A percentile compares a stretch with the other conserved stretches of the same genome.
Conservation (phyloP, 92 coral and sea anemone species). For the Bergia sp. region DNA sequence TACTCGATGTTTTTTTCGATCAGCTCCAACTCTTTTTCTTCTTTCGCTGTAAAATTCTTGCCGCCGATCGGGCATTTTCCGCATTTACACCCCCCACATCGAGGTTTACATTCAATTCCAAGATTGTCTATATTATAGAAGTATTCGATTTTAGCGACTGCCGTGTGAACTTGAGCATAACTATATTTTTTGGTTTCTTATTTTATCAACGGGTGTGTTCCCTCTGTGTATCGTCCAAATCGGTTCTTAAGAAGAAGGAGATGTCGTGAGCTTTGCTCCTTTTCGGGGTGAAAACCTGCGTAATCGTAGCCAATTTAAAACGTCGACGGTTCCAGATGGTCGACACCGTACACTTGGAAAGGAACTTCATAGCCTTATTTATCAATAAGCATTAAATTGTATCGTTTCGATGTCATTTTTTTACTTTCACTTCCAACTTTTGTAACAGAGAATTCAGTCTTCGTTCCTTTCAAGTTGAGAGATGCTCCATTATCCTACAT, state of each 20-base stretch:
- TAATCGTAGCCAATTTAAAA: conserved; percentile 45
- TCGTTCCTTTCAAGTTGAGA: conserved; percentile 33
- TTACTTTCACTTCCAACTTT: conserved; percentile 16
- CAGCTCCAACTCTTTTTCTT: conserved; percentile 44
- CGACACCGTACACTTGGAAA: not conserved
- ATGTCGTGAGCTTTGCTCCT: conserved; percentile 15
- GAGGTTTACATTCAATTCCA: conserved; percentile 49
- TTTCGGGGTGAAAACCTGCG: conserved; percentile 45
- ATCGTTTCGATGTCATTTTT: conserved; percentile 9
- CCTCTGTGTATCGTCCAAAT: conserved; percentile 47
- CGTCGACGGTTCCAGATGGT: conserved; percentile 37
- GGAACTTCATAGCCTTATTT: not conserved
- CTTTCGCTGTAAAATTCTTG: conserved; percentile 39
- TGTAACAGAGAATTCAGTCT: conserved; percentile 28
- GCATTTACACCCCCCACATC: conserved; percentile 53
- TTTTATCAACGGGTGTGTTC: not conserved
- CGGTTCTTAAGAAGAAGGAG: conserved; percentile 15
- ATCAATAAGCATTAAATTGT: conserved; percentile 27
- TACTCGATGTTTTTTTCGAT: conserved; percentile 45
- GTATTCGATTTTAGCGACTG: conserved; percentile 28
- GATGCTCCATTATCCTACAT: conserved; percentile 59
- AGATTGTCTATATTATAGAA: conserved; percentile 57
- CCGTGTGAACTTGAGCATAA: not conserved
- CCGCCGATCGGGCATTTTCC: conserved; percentile 49
- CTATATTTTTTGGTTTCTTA: not conserved